Conservation (phyloP, 2,113 vertebrate species). For the Melanerpes formicivorus region DNA sequence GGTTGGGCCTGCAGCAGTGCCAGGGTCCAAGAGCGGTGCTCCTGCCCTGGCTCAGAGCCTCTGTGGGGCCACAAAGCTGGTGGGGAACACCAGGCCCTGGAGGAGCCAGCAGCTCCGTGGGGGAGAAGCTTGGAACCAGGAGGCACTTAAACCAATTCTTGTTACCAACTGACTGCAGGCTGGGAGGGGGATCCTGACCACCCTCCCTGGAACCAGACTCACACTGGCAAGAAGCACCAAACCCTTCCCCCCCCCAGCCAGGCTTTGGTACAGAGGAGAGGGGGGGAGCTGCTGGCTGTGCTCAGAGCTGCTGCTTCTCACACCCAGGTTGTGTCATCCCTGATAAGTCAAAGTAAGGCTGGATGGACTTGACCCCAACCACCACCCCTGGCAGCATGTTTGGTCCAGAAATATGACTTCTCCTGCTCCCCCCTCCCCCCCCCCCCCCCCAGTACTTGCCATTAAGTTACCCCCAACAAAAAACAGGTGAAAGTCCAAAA, state of each 20-base stretch:
- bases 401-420: slow-evolving; percentile 14
- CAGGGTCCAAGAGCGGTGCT: not conserved
- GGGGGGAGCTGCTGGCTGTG: not conserved
- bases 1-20: not conserved
- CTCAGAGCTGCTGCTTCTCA: not conserved
- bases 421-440: not conserved
- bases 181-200: not conserved
- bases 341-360: not conserved
- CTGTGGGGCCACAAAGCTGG: not conserved
- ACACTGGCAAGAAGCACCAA: not conserved
- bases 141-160: slow-evolving; percentile 73
- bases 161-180: not conserved
- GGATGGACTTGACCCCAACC: not conserved
- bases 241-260: not conserved
- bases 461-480: not conserved
- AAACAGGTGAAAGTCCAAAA: not conserved
- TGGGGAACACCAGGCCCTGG: too few species aligned
- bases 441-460: not conserved
- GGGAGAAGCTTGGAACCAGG: slow-evolving; percentile 16
- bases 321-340: not conserved
- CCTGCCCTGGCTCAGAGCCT: not conserved
- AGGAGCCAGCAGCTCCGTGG: not conserved
- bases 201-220: not conserved
- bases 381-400: not conserved
- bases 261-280: not conserved